Conservation (phyloP, 2,797 vertebrate genomes). For the Acanthurus tractus region DNA sequence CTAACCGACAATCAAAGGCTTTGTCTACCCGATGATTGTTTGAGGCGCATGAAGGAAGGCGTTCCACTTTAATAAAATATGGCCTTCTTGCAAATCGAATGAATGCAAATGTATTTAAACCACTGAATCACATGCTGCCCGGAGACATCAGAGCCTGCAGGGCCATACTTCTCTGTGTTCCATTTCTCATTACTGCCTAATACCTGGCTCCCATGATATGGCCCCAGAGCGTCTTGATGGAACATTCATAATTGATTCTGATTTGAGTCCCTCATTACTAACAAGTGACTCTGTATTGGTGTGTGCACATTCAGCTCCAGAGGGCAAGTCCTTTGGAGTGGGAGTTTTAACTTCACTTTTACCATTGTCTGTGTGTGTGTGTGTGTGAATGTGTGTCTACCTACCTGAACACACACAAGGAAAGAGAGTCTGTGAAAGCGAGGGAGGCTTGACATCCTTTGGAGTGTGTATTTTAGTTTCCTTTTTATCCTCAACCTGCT, state of each 20-base stretch:
- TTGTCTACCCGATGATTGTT: constrained; percentile 70
- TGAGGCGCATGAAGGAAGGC: constrained; percentile 63
- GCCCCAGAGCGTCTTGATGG: constrained; percentile 75
- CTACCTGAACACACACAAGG: constrained; percentile 20
- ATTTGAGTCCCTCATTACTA: constrained; percentile 80
- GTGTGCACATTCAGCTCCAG: constrained; percentile 60
- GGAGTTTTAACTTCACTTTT: constrained; percentile 59
- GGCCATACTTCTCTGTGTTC: constrained; percentile 74
- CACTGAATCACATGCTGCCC: constrained; percentile 68
- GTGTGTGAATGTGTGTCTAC: neutral
- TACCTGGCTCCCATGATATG: constrained; percentile 75
- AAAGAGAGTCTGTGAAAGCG: constrained; percentile 38
- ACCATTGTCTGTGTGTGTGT: constrained; percentile 29
- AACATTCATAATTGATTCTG: constrained; percentile 87
- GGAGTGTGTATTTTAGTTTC: constrained; percentile 57
- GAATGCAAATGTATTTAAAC: constrained; percentile 84
- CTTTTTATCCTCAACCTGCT: constrained; percentile 33
- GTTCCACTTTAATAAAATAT: constrained; percentile 79
- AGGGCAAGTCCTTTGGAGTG: constrained; percentile 67
- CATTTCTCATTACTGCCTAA: constrained; percentile 81
- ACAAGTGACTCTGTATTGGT: constrained; percentile 76
- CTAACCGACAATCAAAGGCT: constrained; percentile 71
- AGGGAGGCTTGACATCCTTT: constrained; percentile 56
- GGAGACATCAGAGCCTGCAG: constrained; percentile 75
- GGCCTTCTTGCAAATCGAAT: constrained; percentile 66